These are phyloP conservation scores for Nerophis lumbriciformis DNA, from an alignment of 2,113 vertebrate genomes.

Conservation along the genomic window DNA sequence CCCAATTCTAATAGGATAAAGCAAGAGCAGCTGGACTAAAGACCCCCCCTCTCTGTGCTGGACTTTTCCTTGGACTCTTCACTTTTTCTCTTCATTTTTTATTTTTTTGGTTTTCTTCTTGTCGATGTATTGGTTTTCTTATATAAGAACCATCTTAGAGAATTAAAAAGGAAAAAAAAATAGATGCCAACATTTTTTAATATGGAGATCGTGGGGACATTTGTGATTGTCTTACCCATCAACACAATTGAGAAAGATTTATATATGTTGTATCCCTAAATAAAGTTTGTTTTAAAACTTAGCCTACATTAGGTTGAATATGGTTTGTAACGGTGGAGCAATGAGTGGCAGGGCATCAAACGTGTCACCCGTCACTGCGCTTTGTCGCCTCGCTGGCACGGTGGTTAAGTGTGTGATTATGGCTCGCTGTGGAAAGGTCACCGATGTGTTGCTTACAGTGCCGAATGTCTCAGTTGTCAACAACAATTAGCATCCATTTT, in stretches of 20 bases:
- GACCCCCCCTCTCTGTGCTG: conserved; percentile 56
- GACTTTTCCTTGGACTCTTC: conserved; percentile 66
- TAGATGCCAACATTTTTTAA: conserved; percentile 54
- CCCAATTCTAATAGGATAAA: conserved; percentile 98
- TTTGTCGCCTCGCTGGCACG: conserved; percentile 39
- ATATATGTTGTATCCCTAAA: conserved; percentile 58
- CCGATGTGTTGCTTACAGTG: conserved; percentile 52
- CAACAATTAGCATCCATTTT: conserved; percentile 39
- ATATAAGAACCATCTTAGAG: conserved; percentile 57
- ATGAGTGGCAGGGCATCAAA: no score
- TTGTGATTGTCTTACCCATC: conserved; percentile 63
- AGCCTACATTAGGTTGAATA: conserved; percentile 70
- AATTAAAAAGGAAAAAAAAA: conserved; percentile 53
- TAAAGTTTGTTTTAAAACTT: conserved; percentile 79
- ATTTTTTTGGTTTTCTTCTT: conserved; percentile 53
- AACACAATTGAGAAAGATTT: conserved; percentile 57
- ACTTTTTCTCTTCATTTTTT: conserved; percentile 6
- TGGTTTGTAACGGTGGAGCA: conserved; percentile 37
- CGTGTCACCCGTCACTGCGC: conserved; percentile 38
- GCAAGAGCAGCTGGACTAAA: conserved; percentile 97
- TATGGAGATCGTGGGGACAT: conserved; percentile 62
- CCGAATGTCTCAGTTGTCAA: conserved; percentile 56
- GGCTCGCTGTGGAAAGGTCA: conserved; percentile 49
- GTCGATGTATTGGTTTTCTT: conserved; percentile 63
- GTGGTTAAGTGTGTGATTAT: conserved; percentile 34